These are phyloP conservation scores for Euphydryas editha DNA, from an alignment of 2,888 invertebrate genomes.

Conservation along the genomic window DNA sequence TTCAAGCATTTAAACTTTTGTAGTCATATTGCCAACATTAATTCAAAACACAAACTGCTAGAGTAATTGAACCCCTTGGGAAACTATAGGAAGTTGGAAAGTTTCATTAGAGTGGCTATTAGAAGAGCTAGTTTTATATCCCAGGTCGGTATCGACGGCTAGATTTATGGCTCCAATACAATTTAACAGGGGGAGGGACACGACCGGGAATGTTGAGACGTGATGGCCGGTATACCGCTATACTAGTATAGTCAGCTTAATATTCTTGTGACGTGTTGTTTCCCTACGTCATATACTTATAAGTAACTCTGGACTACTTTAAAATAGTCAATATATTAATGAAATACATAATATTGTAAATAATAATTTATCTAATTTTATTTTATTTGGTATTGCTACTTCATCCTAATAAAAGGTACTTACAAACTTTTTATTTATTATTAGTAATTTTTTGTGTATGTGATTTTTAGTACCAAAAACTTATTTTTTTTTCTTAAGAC, in stretches of 20 bases:
- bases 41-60: constrained; percentile 36
- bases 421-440: too few species aligned
- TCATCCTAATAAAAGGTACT: too few species aligned
- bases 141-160: constrained; percentile 53
- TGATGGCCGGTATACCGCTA: constrained; percentile 43
- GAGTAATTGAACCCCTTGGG: constrained; percentile 35
- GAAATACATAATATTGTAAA: constrained; percentile 8
- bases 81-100: constrained; percentile 41
- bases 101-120: constrained; percentile 58
- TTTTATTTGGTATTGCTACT: too few species aligned
- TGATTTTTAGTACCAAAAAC: too few species aligned
- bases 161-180: constrained; percentile 67
- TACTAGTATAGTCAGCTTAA: constrained; percentile 10
- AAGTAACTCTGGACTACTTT: background rate
- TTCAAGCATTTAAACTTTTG: constrained; percentile 34
- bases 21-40: constrained; percentile 34
- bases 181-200: constrained; percentile 53
- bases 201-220: constrained; percentile 54
- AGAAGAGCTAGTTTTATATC: constrained; percentile 50
- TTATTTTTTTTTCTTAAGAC: too few species aligned
- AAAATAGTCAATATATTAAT: background rate
- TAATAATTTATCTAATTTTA: too few species aligned
- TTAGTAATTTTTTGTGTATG: too few species aligned
- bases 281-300: background rate
- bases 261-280: background rate